These are phyloP conservation scores for Camponotus floridanus DNA, from an alignment of 1,140 invertebrate species.

Conservation along the genomic window DNA sequence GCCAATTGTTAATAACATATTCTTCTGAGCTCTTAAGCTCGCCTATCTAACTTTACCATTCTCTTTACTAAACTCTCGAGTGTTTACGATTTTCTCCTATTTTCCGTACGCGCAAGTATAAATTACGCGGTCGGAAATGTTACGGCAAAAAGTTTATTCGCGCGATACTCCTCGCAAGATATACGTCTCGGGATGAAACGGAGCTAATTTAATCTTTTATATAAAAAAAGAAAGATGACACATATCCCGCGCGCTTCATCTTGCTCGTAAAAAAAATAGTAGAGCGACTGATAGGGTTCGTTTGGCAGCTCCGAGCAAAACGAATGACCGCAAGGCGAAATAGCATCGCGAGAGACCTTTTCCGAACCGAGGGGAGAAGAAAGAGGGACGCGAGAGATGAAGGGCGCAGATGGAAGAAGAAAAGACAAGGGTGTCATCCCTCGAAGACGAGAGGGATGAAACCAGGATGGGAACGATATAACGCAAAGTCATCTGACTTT, in stretches of 20 bases:
- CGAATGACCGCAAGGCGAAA: conserved; percentile 56
- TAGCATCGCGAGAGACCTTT: background rate
- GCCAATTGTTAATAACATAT: background rate
- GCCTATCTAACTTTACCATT: background rate
- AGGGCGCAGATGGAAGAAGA: background rate
- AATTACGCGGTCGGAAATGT: background rate
- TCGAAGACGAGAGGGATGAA: background rate
- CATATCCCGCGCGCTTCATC: conserved; percentile 56
- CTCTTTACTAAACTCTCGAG: background rate
- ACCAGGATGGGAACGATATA: conserved; percentile 63
- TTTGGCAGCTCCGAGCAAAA: conserved; percentile 63
- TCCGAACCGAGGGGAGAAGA: background rate
- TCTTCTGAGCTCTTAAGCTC: background rate
- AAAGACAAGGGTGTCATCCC: background rate
- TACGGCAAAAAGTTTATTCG: conserved; percentile 40
- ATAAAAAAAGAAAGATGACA: background rate
- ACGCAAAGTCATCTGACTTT: conserved; percentile 72
- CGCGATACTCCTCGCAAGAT: background rate
- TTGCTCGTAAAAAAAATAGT: conserved; percentile 44
- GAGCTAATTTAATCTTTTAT: conserved; percentile 63
- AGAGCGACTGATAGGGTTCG: conserved; percentile 27
- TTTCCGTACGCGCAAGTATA: background rate
- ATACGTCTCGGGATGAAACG: conserved; percentile 50
- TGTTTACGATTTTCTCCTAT: background rate
- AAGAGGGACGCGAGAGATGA: background rate